phyloP scores from a whole-genome alignment of 2,888 invertebrate genomes.

The Chouioia cunea region DNA sequence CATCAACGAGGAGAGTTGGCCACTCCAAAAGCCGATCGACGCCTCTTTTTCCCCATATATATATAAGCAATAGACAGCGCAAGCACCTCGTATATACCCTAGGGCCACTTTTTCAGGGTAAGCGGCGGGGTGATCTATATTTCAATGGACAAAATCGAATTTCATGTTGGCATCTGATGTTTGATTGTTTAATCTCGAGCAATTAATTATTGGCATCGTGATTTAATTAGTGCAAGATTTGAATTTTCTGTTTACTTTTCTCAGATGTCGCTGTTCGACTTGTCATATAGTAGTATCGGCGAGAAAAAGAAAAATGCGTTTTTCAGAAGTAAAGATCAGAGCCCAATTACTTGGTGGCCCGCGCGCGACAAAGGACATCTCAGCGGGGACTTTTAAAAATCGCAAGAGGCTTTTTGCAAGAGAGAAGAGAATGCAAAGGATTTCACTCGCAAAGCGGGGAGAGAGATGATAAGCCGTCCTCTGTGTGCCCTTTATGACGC shows the following conservation, averaged over 20 bases:
- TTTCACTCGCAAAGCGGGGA: conserved; percentile 1
- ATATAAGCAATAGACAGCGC: too few relatives aligned
- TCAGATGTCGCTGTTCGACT: too few relatives aligned
- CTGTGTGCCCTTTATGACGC: conserved; percentile 22
- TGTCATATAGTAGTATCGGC: too few relatives aligned
- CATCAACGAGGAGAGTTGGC: background rate
- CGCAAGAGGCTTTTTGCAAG: conserved; percentile 34
- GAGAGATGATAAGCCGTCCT: conserved; percentile 37
- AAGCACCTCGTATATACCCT: too few relatives aligned
- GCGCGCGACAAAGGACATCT: conserved; percentile 17
- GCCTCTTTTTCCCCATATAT: background rate
- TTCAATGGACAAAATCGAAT: too few relatives aligned
- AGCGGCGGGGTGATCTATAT: too few relatives aligned
- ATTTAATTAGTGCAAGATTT: too few relatives aligned
- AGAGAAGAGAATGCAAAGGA: conserved; percentile 34
- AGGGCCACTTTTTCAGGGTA: too few relatives aligned
- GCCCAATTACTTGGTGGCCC: conserved; percentile 27
- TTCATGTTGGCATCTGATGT: too few relatives aligned
- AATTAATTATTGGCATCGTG: too few relatives aligned
- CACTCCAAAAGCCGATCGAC: conserved; percentile 31
- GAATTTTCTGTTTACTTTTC: too few relatives aligned
- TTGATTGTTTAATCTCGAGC: too few relatives aligned
- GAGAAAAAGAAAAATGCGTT: background rate
- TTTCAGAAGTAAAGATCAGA: background rate
- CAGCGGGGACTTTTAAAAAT: background rate